Evolutionary conservation across 2,797 vertebrate species (phyloP), one percentile per base, ranked within the genome.

Genomic region (Spheniscus humboldti): DNA sequence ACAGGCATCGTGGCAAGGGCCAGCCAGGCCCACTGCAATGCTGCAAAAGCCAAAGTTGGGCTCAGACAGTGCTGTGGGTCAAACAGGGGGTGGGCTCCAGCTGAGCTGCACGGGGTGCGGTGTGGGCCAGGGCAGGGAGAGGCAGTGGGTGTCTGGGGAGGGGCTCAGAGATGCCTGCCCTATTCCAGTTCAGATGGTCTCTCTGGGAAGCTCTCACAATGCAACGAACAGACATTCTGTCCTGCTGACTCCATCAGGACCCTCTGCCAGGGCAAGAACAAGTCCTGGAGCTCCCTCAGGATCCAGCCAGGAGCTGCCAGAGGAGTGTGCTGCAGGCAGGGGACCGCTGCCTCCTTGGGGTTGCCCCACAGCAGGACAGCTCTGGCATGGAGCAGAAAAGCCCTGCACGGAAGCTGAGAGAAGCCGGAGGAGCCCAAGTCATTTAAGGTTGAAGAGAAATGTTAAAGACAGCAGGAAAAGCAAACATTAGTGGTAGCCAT

Each of bases 401-500:
- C 55, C 35, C 79, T 62, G 83, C 48, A 23, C 10, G 25, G 88
- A 68, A 81, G 60, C 68, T n/a, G 41, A 62, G 10, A 52, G 88
- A 80, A 94, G 52, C 57, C 0, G 0, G 69, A 90, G 86, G 50
- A 92, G 59, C 41, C 50, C 64, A 62, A 95, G 92, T 88, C 81
- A 78, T 90, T 94, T 95, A 78, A 95, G 79, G 95, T 50, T 94
- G 92, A 85, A 92, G 41, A 84, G 92, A 92, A 92, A 94, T 68
- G 91, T 92, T 92, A 94, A 91, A 95, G 94, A 66, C 91, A 94
- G 86, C 82, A 93, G 93, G 95, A 92, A 96, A 96, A 96, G 94
- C 89, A 93, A 96, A 96, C 91, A 92, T 96, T 94, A 96, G 96
- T 88, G 91, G 93, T 93, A 88, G 94, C 94, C 94, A 95, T 63